Percentiles rank a stretch among this genome's conserved stretches.
phyloP scores from a whole-genome alignment of 1,140 invertebrate genomes.

The Anoplolepis gracilipes region DNA sequence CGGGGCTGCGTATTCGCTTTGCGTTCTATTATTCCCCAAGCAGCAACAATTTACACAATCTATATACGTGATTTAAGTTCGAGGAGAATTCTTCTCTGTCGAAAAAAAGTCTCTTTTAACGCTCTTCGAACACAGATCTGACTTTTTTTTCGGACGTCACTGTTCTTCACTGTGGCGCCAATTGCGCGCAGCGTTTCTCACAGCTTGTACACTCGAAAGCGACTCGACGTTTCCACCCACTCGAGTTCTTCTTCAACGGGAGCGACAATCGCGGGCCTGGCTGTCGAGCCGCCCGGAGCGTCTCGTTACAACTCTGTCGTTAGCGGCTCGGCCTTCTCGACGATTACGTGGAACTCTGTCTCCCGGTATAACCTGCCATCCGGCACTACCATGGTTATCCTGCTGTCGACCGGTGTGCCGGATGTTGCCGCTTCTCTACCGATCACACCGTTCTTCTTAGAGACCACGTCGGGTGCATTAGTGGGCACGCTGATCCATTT shows the following conservation, averaged over 20 bases:
- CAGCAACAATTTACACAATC: background rate
- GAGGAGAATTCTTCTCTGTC: background rate
- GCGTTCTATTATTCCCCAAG: constrained; percentile 28
- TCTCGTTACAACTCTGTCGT: constrained; percentile 91
- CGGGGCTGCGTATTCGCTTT: constrained; percentile 3
- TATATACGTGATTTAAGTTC: background rate
- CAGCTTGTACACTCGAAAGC: constrained; percentile 82
- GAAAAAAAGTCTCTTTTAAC: background rate
- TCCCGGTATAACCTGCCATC: constrained; percentile 93
- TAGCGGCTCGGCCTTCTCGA: constrained; percentile 92
- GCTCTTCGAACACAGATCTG: constrained; percentile 9
- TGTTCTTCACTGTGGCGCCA: background rate
- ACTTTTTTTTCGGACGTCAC: constrained; percentile 37
- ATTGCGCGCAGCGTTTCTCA: constrained; percentile 63
- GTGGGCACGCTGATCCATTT: constrained; percentile 85
- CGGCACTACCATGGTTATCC: constrained; percentile 90
- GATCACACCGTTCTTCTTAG: constrained; percentile 83
- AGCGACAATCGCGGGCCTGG: constrained; percentile 39
- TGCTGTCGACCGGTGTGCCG: constrained; percentile 80
- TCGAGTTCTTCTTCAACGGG: constrained; percentile 65
- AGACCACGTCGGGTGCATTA: constrained; percentile 82
- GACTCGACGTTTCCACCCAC: constrained; percentile 63
- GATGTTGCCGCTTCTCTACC: constrained; percentile 68
- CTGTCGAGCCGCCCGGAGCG: constrained; percentile 74
- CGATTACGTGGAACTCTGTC: constrained; percentile 93